Conservation (phyloP, 2,113 vertebrate species). For the Dipodomys ordii region DNA sequence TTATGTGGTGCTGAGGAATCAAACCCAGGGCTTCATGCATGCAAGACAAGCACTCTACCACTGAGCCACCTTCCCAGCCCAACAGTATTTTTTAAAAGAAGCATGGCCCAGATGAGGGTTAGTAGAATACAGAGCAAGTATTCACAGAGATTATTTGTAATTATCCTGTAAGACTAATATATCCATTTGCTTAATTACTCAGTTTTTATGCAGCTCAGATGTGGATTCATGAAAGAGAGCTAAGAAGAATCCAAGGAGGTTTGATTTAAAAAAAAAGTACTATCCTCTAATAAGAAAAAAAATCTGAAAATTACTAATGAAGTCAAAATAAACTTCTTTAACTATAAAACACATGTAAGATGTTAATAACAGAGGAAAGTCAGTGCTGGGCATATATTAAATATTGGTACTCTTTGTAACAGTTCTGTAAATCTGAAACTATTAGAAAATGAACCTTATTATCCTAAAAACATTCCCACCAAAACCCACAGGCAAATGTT, state of each 20-base stretch:
- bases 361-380: background rate
- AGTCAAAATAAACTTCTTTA: background rate
- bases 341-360: background rate
- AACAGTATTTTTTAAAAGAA: background rate
- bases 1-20: too few relatives aligned
- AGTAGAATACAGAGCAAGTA: background rate
- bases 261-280: background rate
- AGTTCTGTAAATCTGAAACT: background rate
- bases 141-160: background rate
- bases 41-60: too few relatives aligned
- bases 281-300: background rate
- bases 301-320: background rate
- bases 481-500: background rate
- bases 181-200: too few relatives aligned
- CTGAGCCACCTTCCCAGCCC: too few relatives aligned
- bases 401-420: background rate
- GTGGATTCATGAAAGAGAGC: background rate
- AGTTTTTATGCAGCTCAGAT: too few relatives aligned
- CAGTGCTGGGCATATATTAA: background rate
- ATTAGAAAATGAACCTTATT: background rate
- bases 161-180: too few relatives aligned
- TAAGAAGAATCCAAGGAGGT: background rate
- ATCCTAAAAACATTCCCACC: background rate
- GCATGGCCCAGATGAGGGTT: background rate
- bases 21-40: too few relatives aligned